phyloP scores from a whole-genome alignment of 2,888 invertebrate genomes.

The Gordius sp. region DNA sequence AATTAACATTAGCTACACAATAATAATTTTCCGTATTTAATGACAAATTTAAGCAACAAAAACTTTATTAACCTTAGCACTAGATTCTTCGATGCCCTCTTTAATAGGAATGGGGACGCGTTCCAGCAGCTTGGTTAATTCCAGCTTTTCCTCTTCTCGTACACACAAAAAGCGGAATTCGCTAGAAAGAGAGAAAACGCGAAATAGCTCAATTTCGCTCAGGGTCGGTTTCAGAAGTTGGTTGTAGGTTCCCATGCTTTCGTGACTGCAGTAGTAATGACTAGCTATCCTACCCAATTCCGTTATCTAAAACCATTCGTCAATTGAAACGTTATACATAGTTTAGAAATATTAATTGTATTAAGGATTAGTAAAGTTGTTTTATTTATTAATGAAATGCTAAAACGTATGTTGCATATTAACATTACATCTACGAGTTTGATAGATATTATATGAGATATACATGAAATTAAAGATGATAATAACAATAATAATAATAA shows the following conservation, averaged over 20 bases:
- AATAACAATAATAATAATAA: too few relatives aligned
- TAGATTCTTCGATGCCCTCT: constrained; percentile 86
- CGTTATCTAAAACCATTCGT: too few relatives aligned
- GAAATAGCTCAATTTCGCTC: constrained; percentile 81
- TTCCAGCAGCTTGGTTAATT: constrained; percentile 72
- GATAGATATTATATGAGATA: too few relatives aligned
- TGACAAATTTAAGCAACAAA: constrained; percentile 22
- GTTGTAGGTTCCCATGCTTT: constrained; percentile 84
- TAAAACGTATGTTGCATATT: too few relatives aligned
- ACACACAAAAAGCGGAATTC: constrained; percentile 81
- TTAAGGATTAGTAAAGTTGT: too few relatives aligned
- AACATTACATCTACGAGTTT: too few relatives aligned
- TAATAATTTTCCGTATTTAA: too few relatives aligned
- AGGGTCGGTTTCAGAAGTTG: constrained; percentile 78
- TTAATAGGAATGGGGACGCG: constrained; percentile 95
- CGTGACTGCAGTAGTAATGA: constrained; percentile 88
- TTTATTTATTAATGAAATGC: too few relatives aligned
- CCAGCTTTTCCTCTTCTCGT: constrained; percentile 78
- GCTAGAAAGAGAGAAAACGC: constrained; percentile 83
- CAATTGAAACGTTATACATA: too few relatives aligned
- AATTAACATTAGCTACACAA: too few relatives aligned
- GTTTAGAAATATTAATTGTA: too few relatives aligned
- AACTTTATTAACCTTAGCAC: constrained; percentile 49
- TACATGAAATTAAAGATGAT: too few relatives aligned
- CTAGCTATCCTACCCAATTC: constrained; percentile 88